Percentiles rank a stretch among this genome's conserved stretches.
Conservation (phyloP, 2,113 vertebrate genomes). For the Phycodurus eques region DNA sequence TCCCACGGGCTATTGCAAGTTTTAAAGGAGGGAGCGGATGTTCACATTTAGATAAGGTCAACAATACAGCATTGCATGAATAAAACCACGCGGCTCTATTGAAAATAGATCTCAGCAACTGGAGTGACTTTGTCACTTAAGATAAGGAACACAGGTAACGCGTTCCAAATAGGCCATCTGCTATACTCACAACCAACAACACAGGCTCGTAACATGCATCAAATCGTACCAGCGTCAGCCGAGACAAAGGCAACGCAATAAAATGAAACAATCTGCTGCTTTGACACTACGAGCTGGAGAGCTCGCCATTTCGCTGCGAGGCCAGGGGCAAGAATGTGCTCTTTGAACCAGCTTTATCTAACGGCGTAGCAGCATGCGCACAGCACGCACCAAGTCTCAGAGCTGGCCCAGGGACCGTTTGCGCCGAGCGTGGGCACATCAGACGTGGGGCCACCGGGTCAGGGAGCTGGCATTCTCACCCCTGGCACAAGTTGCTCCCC, state of each 20-base stretch:
- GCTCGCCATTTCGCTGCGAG: constrained; percentile 52
- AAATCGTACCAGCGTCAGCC: constrained; percentile 49
- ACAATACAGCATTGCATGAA: constrained; percentile 5
- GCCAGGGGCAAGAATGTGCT: constrained; percentile 67
- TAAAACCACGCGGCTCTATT: constrained; percentile 31
- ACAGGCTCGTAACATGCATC: constrained; percentile 56
- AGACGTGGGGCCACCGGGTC: constrained; percentile 66
- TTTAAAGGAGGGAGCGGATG: constrained; percentile 59
- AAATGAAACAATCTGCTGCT: constrained; percentile 69
- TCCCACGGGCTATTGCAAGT: constrained; percentile 10
- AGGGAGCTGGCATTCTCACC: constrained; percentile 73
- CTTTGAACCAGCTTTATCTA: constrained; percentile 72
- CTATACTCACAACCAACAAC: constrained; percentile 51
- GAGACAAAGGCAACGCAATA: constrained; percentile 66
- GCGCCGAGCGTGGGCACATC: constrained; percentile 62
- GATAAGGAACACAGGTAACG: constrained; percentile 63
- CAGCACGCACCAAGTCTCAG: constrained; percentile 54
- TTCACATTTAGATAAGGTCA: constrained; percentile 37
- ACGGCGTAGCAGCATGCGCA: constrained; percentile 63
- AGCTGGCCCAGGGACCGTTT: constrained; percentile 54
- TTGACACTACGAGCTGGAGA: constrained; percentile 62
- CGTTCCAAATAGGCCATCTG: constrained; percentile 61
- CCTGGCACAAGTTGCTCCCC: constrained; percentile 72
- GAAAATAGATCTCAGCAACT: constrained; percentile 33
- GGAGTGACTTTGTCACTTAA: constrained; percentile 55